These are phyloP conservation scores for Podargus strigoides DNA, from an alignment of 2,797 vertebrate genomes.

Conservation along the genomic window DNA sequence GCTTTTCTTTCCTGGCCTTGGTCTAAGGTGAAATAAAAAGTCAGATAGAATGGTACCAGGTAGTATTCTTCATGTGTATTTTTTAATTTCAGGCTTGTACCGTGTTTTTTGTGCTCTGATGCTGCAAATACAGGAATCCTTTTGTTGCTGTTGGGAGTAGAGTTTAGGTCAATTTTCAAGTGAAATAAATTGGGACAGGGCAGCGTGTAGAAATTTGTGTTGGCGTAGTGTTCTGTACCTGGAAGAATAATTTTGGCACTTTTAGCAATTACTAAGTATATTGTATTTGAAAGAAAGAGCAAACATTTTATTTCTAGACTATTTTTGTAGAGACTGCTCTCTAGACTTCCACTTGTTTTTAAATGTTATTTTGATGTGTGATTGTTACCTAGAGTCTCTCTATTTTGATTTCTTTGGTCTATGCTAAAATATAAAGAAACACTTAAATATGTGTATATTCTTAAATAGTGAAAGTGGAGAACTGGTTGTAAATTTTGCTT, in stretches of 20 bases:
- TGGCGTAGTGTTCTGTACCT: not conserved
- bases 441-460: too few species aligned
- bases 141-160: not conserved
- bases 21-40: not conserved
- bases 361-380: not conserved
- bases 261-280: not conserved
- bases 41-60: not conserved
- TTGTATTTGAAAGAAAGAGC: not conserved
- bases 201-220: not conserved
- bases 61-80: not conserved
- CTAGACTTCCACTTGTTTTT: not conserved
- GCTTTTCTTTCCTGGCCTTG: not conserved
- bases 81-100: not conserved
- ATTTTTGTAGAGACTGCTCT: not conserved
- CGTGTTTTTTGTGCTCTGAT: rapidly evolving
- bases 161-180: not conserved
- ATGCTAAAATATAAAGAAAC: too few species aligned
- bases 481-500: too few species aligned
- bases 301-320: not conserved
- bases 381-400: too few species aligned
- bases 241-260: not conserved
- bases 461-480: too few species aligned
- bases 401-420: too few species aligned
- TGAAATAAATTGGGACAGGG: not conserved
- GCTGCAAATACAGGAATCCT: not conserved